phyloP scores from a whole-genome alignment of 2,797 vertebrate genomes.

The Alfaro cultratus region DNA sequence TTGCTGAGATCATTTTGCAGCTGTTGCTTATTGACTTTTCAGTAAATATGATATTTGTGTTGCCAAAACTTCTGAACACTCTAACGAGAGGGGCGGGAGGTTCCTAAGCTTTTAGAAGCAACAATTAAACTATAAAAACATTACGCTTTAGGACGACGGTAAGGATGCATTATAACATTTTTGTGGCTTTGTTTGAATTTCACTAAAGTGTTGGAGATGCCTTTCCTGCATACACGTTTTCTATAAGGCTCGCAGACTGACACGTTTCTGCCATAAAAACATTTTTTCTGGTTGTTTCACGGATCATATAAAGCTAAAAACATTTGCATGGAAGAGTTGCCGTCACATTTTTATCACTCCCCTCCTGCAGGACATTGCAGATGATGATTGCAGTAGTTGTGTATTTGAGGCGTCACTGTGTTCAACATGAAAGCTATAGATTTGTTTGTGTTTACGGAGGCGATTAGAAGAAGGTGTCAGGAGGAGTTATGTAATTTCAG shows the following conservation, averaged over 20 bases:
- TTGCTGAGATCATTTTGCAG: conserved; percentile 72
- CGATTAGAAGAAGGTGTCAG: background rate
- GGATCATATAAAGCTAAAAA: conserved; percentile 4
- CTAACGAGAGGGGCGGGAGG: conserved; percentile 13
- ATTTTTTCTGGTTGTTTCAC: conserved; percentile 11
- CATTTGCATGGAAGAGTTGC: conserved; percentile 12
- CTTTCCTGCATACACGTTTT: background rate
- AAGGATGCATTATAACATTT: conserved; percentile 10
- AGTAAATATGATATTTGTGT: conserved; percentile 62
- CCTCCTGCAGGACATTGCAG: background rate
- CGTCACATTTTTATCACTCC: conserved; percentile 11
- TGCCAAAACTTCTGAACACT: conserved; percentile 39
- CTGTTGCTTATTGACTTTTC: conserved; percentile 70
- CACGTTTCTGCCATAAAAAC: conserved; percentile 3
- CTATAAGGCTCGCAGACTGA: background rate
- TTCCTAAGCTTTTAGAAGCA: conserved; percentile 21
- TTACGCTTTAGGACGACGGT: conserved; percentile 23
- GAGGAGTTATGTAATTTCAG: conserved; percentile 13
- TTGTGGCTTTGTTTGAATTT: conserved; percentile 11
- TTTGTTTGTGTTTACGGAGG: background rate
- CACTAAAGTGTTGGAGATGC: background rate
- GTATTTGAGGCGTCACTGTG: conserved; percentile 1
- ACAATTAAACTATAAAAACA: conserved; percentile 35
- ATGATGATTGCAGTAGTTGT: conserved; percentile 13
- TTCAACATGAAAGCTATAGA: background rate